Percentiles rank a stretch among this genome's conserved stretches.
Evolutionary conservation across 2,797 vertebrate species (phyloP).

Genomic region (Naso thynnoides): DNA sequence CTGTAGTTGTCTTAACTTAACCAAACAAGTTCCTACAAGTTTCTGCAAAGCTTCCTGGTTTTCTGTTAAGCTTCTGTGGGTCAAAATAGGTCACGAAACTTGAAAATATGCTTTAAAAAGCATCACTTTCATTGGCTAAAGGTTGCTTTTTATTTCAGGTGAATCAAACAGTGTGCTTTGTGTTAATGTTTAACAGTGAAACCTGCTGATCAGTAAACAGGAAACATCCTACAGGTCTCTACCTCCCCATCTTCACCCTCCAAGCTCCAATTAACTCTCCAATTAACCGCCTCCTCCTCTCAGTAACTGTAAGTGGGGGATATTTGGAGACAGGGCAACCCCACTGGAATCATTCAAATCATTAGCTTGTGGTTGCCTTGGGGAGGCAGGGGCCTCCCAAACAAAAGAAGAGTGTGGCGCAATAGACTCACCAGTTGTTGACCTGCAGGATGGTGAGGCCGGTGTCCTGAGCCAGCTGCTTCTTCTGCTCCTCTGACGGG

Average conservation of each 20-base stretch:
- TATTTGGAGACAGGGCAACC: slow-evolving; percentile 13
- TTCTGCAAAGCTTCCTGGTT: background rate
- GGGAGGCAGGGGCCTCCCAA: slow-evolving; percentile 27
- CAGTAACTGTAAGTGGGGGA: slow-evolving; percentile 41
- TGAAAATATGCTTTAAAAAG: too few relatives aligned
- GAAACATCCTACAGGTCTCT: slow-evolving; percentile 13
- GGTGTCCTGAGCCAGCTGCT: slow-evolving; percentile 95
- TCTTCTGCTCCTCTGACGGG: slow-evolving; percentile 98
- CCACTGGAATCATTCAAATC: slow-evolving; percentile 61
- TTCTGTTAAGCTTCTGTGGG: background rate
- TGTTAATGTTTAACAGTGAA: background rate
- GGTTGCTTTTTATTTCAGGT: background rate
- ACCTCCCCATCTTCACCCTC: background rate
- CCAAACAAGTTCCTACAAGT: too few relatives aligned
- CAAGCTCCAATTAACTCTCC: slow-evolving; percentile 35
- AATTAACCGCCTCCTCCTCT: slow-evolving; percentile 52
- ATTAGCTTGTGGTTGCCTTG: slow-evolving; percentile 66
- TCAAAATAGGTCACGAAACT: background rate
- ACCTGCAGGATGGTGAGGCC: slow-evolving; percentile 96
- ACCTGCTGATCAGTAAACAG: slow-evolving; percentile 27
- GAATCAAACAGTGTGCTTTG: too few relatives aligned
- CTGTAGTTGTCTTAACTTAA: too few relatives aligned
- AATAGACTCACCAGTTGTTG: slow-evolving; percentile 94
- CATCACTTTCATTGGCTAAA: too few relatives aligned
- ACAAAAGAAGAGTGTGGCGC: slow-evolving; percentile 30